Base-by-base conservation (phyloP, 2,888 invertebrate genomes). In the Monoplex corrugatus region DNA sequence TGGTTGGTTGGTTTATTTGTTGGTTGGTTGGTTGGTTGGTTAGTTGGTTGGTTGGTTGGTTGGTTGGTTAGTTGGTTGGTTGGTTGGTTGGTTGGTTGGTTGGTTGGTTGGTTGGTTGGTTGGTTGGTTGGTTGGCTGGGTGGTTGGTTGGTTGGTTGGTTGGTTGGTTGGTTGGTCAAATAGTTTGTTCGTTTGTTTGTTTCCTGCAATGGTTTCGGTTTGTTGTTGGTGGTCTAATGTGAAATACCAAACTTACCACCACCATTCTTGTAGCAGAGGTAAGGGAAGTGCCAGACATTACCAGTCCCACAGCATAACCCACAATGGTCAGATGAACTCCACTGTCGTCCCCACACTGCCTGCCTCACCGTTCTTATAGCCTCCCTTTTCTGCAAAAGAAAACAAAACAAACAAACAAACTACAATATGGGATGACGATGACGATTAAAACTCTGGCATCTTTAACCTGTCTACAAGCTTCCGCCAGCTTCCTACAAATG, bases 191-290 rank as follows among this genome's bases (percentile, higher is more conserved):
- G 50, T 50, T 50, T 68, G 28, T 28, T 68, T 28, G 68, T 68
- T 68, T n/a, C n/a, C 68, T n/a, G n/a, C n/a, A n/a, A n/a, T n/a
- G n/a, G n/a, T n/a, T n/a, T n/a, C n/a, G n/a, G n/a, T n/a, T n/a
- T n/a, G n/a, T n/a, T n/a, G n/a, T n/a, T n/a, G n/a, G n/a, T n/a
- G n/a, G n/a, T n/a, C n/a, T n/a, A n/a, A n/a, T n/a, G n/a, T n/a
- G n/a, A n/a, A n/a, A n/a, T n/a, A 68, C 19, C 23, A 68, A n/a
- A 23, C 28, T 68, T 28, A 68, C 68, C 68, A 8, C 68, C 68
- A n/a, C 68, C 68, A 28, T 68, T 68, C 68, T 68, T 68, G 68
- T 68, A 68, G 68, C 68, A 68, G 3, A 68, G 68, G 68, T 68
- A 68, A 0, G 68, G 68, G 68, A 68, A 68, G 23, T n/a, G 68